phyloP scores from a whole-genome alignment of 2,113 vertebrate genomes.

The Neogobius melanostomus region DNA sequence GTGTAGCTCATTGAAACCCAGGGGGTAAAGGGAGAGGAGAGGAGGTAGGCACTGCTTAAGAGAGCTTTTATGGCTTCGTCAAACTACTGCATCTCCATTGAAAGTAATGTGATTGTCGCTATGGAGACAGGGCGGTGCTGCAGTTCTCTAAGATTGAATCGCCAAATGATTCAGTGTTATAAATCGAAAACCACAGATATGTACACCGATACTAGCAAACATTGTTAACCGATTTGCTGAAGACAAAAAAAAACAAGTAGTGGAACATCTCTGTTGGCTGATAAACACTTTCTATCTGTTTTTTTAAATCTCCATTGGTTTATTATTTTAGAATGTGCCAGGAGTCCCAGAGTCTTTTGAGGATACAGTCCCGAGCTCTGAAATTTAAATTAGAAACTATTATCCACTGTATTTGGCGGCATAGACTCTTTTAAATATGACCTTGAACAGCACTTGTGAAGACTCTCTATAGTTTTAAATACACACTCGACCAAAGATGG shows the following conservation, averaged over 20 bases:
- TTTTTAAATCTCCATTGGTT: too few species aligned
- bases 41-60: conserved; percentile 34
- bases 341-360: too few species aligned
- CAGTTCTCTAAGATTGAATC: background rate
- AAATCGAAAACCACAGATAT: too few species aligned
- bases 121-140: background rate
- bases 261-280: too few species aligned
- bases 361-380: too few species aligned
- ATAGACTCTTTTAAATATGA: background rate
- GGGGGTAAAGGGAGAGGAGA: conserved; percentile 33
- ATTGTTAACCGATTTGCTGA: too few species aligned
- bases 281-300: too few species aligned
- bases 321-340: too few species aligned
- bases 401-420: too few species aligned
- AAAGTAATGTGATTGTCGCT: background rate
- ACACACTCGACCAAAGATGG: conserved; percentile 1
- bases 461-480: background rate
- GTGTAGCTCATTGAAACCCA: conserved; percentile 69
- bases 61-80: conserved; percentile 53
- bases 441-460: background rate
- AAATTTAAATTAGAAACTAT: background rate
- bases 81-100: conserved; percentile 33
- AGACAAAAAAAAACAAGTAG: too few species aligned
- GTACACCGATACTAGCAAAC: too few species aligned
- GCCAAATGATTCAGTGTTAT: too few species aligned